Base-by-base conservation (phyloP, 1,140 invertebrate genomes). In the Drosophila albomicans region DNA sequence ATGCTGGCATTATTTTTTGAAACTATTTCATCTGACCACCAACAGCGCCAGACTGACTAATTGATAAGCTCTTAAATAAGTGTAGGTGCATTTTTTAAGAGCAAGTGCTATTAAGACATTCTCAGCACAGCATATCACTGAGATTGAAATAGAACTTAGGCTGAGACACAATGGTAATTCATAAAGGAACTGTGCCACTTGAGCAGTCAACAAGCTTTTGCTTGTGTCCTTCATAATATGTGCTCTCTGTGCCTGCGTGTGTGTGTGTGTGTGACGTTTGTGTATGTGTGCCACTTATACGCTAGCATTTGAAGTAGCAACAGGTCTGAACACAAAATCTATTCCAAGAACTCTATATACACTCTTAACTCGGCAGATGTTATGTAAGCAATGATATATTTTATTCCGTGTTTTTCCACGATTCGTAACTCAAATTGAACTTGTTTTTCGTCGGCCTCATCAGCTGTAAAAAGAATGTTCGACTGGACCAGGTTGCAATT, bases 121-220 rank as follows among this genome's bases (percentile, higher is more conserved):
- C 35, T 48, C 49, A 5, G 5, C 11, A 25, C n/a, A 64, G 7
- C 38, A 48, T 32, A 68, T 25, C 3, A 25, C 20, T 25, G 32
- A 38, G 28, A 45, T 38, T 11, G 25, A 52, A 48, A 52, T 35
- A 35, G 38, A 25, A 38, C 30, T 15, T 56, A 56, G 13, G 10
- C 49, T 5, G 15, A 45, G 16, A 48, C 41, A 69, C 30, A 69
- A 56, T 30, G 41, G 49, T 58, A 66, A 62, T 69, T 46, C 54
- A 72, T 52, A 65, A 73, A 75, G 75, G 65, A 89, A 79, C 75
- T 76, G 69, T 79, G 78, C 78, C 78, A 89, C 85, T 81, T 84
- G 79, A 88, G 84, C 52, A 80, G 84, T 80, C 77, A 79, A 75
- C 86, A 85, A 89, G 85, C 85, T 89, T 85, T 88, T 69, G 43